phyloP scores from a whole-genome alignment of 2,888 invertebrate species.

The Plagiodera versicolora region DNA sequence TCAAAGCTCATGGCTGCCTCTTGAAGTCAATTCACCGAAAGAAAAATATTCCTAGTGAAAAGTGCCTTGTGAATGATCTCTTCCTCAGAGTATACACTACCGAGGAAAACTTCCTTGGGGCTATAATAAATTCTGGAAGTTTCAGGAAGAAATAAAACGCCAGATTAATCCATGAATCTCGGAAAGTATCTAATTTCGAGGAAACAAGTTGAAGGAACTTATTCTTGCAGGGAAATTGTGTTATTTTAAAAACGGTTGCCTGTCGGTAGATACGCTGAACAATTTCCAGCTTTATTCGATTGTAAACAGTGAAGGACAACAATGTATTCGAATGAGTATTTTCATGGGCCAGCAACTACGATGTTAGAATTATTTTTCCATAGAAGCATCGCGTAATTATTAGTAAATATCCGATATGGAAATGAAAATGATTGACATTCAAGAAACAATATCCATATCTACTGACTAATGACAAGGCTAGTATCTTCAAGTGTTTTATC shows the following conservation, averaged over 20 bases:
- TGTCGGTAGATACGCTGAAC: too few species aligned
- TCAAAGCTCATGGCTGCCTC: too few species aligned
- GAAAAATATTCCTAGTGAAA: too few species aligned
- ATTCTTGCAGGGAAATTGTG: neutral
- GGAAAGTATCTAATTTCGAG: neutral
- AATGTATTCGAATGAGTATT: too few species aligned
- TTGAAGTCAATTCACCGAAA: too few species aligned
- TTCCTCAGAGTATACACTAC: neutral
- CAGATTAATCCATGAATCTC: neutral
- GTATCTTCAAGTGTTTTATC: neutral
- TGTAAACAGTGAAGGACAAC: too few species aligned
- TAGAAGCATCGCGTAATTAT: too few species aligned
- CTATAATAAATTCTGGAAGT: neutral
- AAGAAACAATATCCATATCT: too few species aligned
- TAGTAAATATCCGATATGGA: neutral
- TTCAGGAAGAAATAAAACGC: neutral
- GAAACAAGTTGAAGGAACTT: neutral
- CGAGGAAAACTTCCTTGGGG: neutral
- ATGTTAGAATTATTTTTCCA: too few species aligned
- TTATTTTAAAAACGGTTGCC: neutral
- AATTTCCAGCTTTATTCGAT: too few species aligned
- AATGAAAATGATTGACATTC: neutral
- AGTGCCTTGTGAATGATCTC: too few species aligned
- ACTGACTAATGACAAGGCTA: neutral
- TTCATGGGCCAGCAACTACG: too few species aligned